phyloP scores from a whole-genome alignment of 23 tunicate genomes.

The Ciona savignyi region DNA sequence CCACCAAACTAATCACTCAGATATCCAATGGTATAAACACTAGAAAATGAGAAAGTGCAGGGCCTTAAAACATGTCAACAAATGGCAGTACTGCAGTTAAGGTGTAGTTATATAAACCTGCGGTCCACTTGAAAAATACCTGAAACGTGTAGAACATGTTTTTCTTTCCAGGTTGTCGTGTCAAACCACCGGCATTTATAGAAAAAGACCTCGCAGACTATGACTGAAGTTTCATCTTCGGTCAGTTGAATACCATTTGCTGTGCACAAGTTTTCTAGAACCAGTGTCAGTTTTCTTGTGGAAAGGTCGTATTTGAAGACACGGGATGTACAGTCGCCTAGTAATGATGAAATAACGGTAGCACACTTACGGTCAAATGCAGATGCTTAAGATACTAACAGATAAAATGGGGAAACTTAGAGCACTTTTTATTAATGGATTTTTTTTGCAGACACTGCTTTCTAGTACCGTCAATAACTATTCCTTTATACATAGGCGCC shows the following conservation, averaged over 20 bases:
- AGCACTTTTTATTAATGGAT: too few species aligned
- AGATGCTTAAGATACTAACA: too few species aligned
- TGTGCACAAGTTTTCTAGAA: conserved; percentile 23
- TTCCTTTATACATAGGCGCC: not conserved
- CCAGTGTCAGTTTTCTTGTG: conserved; percentile 4
- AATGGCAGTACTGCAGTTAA: too few species aligned
- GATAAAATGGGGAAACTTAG: too few species aligned
- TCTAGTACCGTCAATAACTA: not conserved
- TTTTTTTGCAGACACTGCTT: not conserved
- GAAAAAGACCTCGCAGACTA: conserved; percentile 36
- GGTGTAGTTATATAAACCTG: too few species aligned
- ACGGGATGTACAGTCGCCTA: conserved; percentile 41
- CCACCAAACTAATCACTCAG: too few species aligned
- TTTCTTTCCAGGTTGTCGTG: conserved; percentile 28
- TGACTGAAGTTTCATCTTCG: conserved; percentile 28
- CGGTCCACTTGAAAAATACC: too few species aligned
- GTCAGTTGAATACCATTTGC: conserved; percentile 58
- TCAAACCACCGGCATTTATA: conserved; percentile 34
- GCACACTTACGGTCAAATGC: too few species aligned
- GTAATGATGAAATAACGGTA: too few species aligned
- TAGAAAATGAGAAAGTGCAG: too few species aligned
- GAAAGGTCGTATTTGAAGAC: conserved; percentile 16
- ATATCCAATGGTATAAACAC: too few species aligned
- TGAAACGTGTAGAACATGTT: conserved; percentile 17
- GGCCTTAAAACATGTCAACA: not conserved